phyloP scores from a whole-genome alignment of 23 tunicate species.

The Trididemnum miniatum region DNA sequence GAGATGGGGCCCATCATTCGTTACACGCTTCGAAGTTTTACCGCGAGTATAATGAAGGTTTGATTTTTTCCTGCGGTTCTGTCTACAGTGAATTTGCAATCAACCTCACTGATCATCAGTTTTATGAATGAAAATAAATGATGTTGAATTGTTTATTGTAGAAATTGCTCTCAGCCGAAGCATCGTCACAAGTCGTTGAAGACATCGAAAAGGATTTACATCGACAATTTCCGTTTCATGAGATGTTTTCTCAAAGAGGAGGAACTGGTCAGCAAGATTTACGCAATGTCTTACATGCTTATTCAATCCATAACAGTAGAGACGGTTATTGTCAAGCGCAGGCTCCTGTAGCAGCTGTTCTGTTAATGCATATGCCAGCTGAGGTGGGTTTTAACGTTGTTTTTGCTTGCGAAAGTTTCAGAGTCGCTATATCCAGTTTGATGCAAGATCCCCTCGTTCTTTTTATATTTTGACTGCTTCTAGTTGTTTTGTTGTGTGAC shows the following conservation, averaged over 20 bases:
- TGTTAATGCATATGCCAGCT: conserved; percentile 98
- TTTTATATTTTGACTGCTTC: neutral
- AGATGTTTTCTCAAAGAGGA: conserved; percentile 86
- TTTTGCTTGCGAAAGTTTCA: too few relatives aligned
- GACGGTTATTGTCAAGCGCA: conserved; percentile 99
- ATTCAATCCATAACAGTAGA: conserved; percentile 62
- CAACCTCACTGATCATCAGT: too few relatives aligned
- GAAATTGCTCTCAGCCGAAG: conserved; percentile 43
- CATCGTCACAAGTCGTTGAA: conserved; percentile 46
- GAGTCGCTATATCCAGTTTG: too few relatives aligned
- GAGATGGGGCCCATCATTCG: too few relatives aligned
- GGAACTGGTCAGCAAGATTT: conserved; percentile 97
- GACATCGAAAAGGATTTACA: conserved; percentile 89
- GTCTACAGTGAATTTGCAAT: too few relatives aligned
- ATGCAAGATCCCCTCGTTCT: too few relatives aligned
- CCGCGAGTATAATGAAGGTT: too few relatives aligned
- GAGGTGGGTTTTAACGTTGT: conserved; percentile 44
- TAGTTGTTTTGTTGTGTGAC: neutral
- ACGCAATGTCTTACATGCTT: conserved; percentile 74
- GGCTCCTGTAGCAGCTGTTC: conserved; percentile 94
- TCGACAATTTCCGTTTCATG: conserved; percentile 97
- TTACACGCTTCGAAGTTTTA: too few relatives aligned
- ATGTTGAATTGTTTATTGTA: too few relatives aligned
- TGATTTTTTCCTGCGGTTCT: too few relatives aligned
- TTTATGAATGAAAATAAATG: too few relatives aligned